Base-by-base conservation (phyloP, 2,797 vertebrate genomes). In the Oryzias dopingdopingensis region DNA sequence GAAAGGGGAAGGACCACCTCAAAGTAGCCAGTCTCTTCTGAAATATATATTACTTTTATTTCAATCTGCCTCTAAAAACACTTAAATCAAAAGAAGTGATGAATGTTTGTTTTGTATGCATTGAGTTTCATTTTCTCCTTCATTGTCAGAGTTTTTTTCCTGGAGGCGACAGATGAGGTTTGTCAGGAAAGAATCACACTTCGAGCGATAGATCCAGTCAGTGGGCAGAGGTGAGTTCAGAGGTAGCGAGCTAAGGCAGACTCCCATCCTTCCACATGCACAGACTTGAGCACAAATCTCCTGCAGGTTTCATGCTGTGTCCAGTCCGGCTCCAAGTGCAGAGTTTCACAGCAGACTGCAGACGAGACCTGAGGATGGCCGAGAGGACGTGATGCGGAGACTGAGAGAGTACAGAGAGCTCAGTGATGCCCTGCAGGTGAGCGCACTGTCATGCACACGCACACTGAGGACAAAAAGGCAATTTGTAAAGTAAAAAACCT, bases 141-240 rank as follows among this genome's bases (percentile, higher is more conserved):
- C 14, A 1, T 49, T 5, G 32, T 43, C 57, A 98, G 96, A 80
- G 91, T 98, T 6, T 96, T 95, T 70, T 92, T 96, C 89, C 82
- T 98, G 86, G 91, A 92, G 14, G 72, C 94, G 66, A 88, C 92
- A 0, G 82, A 92, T 1, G 94, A 95, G 1, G 83, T 91, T 2
- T 86, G 93, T 80, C 4, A 94, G 4, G 93, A 97, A 80, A 91
- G 95, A 14, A 75, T 95, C 75, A 88, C 77, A 18, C 89, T 94
- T 24, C 90, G 92, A 62, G 90, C 89, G 14, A 83, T 67, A 0
- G 96, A 98, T 67, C 95, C 94, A 0, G 24, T 94, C 82, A 95
- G 89, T 0, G 95, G 96, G 69, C 88, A 95, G 73, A 94, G 94
- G 96, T 96, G 41, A 77, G 92, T 49, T 1, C 14, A 15, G 32